phyloP scores from a whole-genome alignment of 1,140 invertebrate species.

The Ips nitidus region DNA sequence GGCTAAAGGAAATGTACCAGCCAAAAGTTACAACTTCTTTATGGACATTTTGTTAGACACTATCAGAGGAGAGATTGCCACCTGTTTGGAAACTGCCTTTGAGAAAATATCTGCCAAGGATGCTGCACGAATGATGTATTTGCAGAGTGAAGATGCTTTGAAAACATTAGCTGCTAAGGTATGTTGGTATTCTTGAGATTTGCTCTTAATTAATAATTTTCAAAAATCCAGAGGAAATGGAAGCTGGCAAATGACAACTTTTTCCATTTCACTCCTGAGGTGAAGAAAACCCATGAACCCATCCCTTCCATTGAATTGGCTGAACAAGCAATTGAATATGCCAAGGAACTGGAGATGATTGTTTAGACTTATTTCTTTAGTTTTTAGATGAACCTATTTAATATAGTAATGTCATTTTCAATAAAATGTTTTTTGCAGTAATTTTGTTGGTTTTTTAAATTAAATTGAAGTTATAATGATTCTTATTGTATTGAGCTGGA shows the following conservation, averaged over 20 bases:
- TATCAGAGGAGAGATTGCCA: conserved; percentile 93
- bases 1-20: conserved; percentile 91
- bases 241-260: conserved; percentile 74
- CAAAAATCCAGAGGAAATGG: conserved; percentile 65
- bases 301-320: conserved; percentile 89
- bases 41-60: conserved; percentile 96
- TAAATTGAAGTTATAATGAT: no score
- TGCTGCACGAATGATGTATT: conserved; percentile 87
- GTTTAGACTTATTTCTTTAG: conserved; percentile 63
- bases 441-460: no score
- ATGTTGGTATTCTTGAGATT: conserved; percentile 11
- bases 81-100: conserved; percentile 96
- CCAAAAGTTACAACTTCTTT: conserved; percentile 94
- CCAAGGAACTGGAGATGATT: conserved; percentile 98
- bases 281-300: conserved; percentile 76
- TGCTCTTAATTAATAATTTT: conserved; percentile 15
- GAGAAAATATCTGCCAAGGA: conserved; percentile 85
- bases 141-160: conserved; percentile 74
- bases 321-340: conserved; percentile 94
- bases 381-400: no score
- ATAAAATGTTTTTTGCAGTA: no score
- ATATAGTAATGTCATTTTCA: no score
- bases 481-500: no score
- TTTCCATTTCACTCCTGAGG: conserved; percentile 73
- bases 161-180: conserved; percentile 79